Evolutionary conservation across 1,140 invertebrate species (phyloP), one percentile per base, ranked within the genome.

Genomic region (Maconellicoccus hirsutus): DNA sequence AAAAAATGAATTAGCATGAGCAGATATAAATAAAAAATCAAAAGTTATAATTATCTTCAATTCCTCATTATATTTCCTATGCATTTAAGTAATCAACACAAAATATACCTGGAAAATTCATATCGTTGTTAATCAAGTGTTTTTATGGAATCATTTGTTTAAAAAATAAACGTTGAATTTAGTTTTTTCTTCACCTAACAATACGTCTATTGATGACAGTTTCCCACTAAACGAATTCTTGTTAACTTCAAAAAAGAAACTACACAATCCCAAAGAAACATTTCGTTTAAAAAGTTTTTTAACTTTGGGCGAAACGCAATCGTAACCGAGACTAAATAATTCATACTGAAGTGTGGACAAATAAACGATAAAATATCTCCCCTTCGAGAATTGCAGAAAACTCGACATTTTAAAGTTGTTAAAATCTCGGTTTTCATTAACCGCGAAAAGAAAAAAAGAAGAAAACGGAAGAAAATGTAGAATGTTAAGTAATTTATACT

Each of bases 271-370:
- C 42, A 52, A 52, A 52, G 42, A 52, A 52, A 52, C n/a, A 52
- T 52, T 52, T 52, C 42, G 42, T 19, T 16, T 52, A 14, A 52
- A 52, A 52, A 19, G 10, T 52, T 52, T 52, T 52, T 52, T 52
- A 14, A 14, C 42, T 52, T 52, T 16, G 42, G 12, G 10, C n/a
- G 42, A 52, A 52, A 52, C 42, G 42, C n/a, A 52, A 52, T 52
- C 42, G 42, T 52, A 52, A 52, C n/a, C 42, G 12, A 19, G 42
- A 33, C 29, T 33, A 16, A 52, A 52, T 52, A 16, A 52, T 52
- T 52, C 42, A 52, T 52, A 52, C 42, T 52, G n/a, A 52, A 52
- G 42, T 52, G 42, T 52, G n/a, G 42, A 52, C 42, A 52, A 52
- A 52, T 52, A 52, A 52, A 52, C 42, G 42, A 52, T 52, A 52